Evolutionary conservation across 2,797 vertebrate species (phyloP).

Genomic region (Philypnodon macrostomus): DNA sequence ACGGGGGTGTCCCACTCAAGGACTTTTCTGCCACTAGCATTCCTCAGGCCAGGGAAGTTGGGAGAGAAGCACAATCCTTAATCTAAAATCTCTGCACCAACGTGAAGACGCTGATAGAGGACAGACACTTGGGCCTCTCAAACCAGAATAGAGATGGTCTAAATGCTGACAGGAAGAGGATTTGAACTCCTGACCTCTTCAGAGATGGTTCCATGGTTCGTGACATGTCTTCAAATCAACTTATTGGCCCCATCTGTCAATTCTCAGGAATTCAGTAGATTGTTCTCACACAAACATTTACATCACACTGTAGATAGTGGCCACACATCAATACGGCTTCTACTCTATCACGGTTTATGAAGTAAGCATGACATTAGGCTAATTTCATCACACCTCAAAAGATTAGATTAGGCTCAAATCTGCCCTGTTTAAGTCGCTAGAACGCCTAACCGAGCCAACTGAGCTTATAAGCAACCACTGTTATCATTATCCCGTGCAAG

Average conservation of each 20-base stretch:
- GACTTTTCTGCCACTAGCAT: conserved; percentile 63
- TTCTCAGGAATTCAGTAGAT: conserved; percentile 11
- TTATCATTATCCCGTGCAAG: conserved; percentile 57
- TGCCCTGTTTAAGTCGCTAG: conserved; percentile 32
- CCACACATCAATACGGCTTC: conserved; percentile 1
- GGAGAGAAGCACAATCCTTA: conserved; percentile 4
- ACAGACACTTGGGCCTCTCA: conserved; percentile 12
- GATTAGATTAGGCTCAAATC: conserved; percentile 50
- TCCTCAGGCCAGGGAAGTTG: conserved; percentile 53
- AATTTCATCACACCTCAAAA: conserved; percentile 38
- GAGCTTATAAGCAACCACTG: conserved; percentile 46
- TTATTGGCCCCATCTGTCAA: background rate
- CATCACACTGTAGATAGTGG: conserved; percentile 1
- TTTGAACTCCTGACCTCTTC: conserved; percentile 39
- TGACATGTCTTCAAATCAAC: conserved; percentile 6
- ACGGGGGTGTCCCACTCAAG: conserved; percentile 52
- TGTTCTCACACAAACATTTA: conserved; percentile 28
- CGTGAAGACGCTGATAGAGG: conserved; percentile 47
- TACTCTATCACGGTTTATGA: conserved; percentile 2
- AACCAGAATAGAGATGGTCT: conserved; percentile 15
- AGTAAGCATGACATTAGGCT: conserved; percentile 20
- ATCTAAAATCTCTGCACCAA: conserved; percentile 12
- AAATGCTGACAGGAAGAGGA: conserved; percentile 3
- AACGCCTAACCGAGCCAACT: conserved; percentile 24
- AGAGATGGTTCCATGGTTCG: background rate